phyloP scores from a whole-genome alignment of 2,113 vertebrate genomes.

The Jacana jacana region DNA sequence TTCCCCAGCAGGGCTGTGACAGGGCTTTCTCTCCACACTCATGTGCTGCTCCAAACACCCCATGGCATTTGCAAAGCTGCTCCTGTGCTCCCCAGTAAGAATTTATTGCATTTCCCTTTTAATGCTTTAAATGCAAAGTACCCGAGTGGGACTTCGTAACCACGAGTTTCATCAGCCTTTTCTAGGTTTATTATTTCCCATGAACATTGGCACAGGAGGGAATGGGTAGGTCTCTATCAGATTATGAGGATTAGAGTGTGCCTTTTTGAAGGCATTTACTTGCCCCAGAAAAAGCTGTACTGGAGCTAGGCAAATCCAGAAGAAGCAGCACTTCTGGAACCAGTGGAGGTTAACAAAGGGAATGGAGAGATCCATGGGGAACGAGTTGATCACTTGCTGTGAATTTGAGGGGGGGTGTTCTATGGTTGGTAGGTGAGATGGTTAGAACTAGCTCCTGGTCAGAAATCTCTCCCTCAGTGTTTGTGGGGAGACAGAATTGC shows the following conservation, averaged over 20 bases:
- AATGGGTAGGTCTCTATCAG: neutral
- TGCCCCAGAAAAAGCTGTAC: neutral
- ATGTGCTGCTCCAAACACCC: rapidly evolving
- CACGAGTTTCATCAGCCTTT: neutral
- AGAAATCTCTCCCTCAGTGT: neutral
- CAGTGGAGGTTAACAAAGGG: neutral
- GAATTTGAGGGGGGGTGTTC: neutral
- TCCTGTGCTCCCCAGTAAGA: neutral
- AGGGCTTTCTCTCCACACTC: neutral
- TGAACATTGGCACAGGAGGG: neutral
- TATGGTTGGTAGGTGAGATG: neutral
- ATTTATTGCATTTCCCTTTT: neutral
- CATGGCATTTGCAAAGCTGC: neutral
- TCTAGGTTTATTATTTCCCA: neutral
- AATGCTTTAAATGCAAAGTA: neutral
- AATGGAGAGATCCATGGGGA: neutral
- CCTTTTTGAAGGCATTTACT: neutral
- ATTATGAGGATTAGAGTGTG: neutral
- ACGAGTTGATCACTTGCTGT: rapidly evolving
- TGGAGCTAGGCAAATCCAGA: neutral
- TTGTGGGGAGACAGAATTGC: neutral
- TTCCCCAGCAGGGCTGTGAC: neutral
- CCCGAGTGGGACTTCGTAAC: neutral
- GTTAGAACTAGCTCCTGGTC: neutral
- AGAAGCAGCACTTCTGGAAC: neutral